Percentiles rank a stretch among this genome's conserved stretches.
phyloP scores from a whole-genome alignment of 2,888 invertebrate species.

The Coenonympha arcania region DNA sequence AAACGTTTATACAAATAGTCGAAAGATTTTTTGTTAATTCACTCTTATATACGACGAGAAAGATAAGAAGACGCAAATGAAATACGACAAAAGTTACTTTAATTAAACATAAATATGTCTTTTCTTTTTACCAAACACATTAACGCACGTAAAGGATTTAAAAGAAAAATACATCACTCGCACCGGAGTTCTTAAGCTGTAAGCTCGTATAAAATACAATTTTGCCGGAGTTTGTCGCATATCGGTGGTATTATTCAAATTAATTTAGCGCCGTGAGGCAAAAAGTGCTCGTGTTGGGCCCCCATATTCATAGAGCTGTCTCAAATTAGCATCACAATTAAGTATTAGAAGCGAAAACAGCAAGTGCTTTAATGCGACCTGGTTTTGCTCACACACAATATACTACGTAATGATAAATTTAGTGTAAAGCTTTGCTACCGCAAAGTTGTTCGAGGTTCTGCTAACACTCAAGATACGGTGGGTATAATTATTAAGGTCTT shows the following conservation, averaged over 20 bases:
- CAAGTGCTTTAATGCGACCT: slow-evolving; percentile 62
- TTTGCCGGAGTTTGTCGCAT: slow-evolving; percentile 58
- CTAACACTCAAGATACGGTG: slow-evolving; percentile 38
- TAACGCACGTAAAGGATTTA: slow-evolving; percentile 49
- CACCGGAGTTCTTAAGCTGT: slow-evolving; percentile 50
- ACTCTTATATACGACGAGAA: slow-evolving; percentile 1
- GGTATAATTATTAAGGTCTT: slow-evolving; percentile 40
- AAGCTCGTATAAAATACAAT: slow-evolving; percentile 69
- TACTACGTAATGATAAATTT: slow-evolving; percentile 62
- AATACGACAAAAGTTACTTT: slow-evolving; percentile 27
- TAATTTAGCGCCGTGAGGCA: slow-evolving; percentile 69
- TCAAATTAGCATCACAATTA: slow-evolving; percentile 74
- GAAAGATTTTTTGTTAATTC: neutral
- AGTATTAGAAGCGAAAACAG: slow-evolving; percentile 62
- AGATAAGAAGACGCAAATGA: no score
- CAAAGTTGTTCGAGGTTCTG: slow-evolving; percentile 54
- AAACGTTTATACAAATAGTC: neutral
- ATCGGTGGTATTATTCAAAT: slow-evolving; percentile 72
- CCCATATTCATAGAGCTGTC: slow-evolving; percentile 70
- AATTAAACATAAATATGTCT: slow-evolving; percentile 37
- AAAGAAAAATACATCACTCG: slow-evolving; percentile 43
- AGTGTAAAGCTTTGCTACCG: slow-evolving; percentile 57
- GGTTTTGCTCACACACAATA: slow-evolving; percentile 62
- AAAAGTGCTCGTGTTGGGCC: slow-evolving; percentile 66
- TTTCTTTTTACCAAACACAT: slow-evolving; percentile 51